phyloP scores from a whole-genome alignment of 2,888 invertebrate species.

The Caenorhabditis imperialis region DNA sequence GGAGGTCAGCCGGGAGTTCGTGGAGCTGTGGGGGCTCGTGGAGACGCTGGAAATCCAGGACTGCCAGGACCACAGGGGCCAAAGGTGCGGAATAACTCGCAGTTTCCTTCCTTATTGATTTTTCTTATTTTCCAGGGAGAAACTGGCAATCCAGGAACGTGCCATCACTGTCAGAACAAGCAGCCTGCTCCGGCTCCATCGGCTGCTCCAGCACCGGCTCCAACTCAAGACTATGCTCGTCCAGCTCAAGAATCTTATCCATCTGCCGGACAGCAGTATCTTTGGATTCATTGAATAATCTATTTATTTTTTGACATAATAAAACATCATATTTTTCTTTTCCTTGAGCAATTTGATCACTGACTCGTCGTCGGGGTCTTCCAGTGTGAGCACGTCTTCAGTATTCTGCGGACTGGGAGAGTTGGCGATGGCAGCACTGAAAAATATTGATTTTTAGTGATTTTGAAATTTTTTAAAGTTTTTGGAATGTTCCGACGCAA shows the following conservation, averaged over 20 bases:
- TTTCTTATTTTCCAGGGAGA: conserved; percentile 55
- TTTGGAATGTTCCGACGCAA: too few species aligned
- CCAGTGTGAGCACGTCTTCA: too few species aligned
- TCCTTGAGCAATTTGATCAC: too few species aligned
- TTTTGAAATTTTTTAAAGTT: too few species aligned
- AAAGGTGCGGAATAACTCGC: too few species aligned
- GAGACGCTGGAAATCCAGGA: conserved; percentile 71
- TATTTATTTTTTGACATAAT: too few species aligned
- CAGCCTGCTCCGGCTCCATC: conserved; percentile 38
- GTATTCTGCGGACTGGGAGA: too few species aligned
- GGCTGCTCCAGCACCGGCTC: conserved; percentile 4
- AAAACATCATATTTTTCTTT: too few species aligned
- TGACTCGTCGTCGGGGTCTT: too few species aligned
- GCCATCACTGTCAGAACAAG: conserved; percentile 58
- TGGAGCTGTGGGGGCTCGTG: conserved; percentile 69
- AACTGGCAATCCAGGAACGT: conserved; percentile 63
- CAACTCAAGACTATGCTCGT: conserved; percentile 22
- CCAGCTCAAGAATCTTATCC: conserved; percentile 42
- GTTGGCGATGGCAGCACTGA: too few species aligned
- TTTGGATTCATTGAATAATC: conserved; percentile 58
- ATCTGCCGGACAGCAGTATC: conserved; percentile 40
- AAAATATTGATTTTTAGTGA: too few species aligned
- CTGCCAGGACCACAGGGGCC: conserved; percentile 73
- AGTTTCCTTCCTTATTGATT: too few species aligned
- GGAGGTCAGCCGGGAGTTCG: conserved; percentile 67